Base-by-base conservation (phyloP, 2,797 vertebrate genomes). In the Urocyon cinereoargenteus region DNA sequence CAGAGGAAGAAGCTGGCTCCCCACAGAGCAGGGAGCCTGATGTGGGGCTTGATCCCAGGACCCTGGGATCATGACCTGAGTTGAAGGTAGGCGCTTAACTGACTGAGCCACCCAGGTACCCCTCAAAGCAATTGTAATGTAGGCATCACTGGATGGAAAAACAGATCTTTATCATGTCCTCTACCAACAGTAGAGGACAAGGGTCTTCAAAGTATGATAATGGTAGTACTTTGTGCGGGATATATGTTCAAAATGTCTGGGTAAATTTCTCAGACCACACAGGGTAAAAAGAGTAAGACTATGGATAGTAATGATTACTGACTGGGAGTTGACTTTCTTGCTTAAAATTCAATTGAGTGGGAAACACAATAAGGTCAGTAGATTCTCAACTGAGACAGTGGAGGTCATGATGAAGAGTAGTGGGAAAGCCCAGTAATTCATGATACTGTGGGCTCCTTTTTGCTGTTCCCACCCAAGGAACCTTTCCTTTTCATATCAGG, bases 401-500 rank as follows among this genome's bases (percentile, higher is more conserved):
- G 36, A 89, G 18, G 26, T 26, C 57, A 77, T 57, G 62, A 93
- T 88, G 45, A 66, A 93, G 61, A 90, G 83, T 83, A 40, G 34
- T 45, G 49, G 34, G 16, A 86, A 91, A 86, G 22, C 45, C 34
- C 89, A 36, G 18, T 75, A 53, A 64, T 87, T 96, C 49, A 77
- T 96, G 28, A 66, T 83, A 64, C 26, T 36, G 9, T 77, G 68
- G 28, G 16, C 51, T 94, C 49, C 57, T 96, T 81, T 92, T 89
- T 95, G 22, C 49, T 70, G 55, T 93, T 97, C 26, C 10, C 10
- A 91, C 62, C 40, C 34, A 84, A 89, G 10, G 26, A 90, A 83
- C 0, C 57, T 93, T 91, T 96, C 34, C 55, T 96, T 97, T 96
- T 89, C n/a, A 82, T 85, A 83, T 84, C 93, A 92, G 70, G 51